Percentiles rank a stretch among this genome's conserved stretches.
Conservation (phyloP, 2,797 vertebrate species). For the Gymnocypris eckloni region DNA sequence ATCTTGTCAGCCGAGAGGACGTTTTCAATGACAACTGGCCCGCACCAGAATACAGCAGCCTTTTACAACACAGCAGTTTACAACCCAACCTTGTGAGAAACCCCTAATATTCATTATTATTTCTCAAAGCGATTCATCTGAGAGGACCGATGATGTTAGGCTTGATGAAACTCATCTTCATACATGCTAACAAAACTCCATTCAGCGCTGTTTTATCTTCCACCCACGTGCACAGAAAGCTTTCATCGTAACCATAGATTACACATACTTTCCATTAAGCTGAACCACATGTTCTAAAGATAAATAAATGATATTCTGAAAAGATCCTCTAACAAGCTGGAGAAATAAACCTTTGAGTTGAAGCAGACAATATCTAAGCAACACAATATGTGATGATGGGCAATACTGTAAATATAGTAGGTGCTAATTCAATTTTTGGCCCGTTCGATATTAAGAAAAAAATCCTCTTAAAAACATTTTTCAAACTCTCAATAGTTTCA, state of each 20-base stretch:
- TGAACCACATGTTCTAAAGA: neutral
- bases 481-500: neutral
- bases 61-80: conserved; percentile 47
- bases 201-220: conserved; percentile 15
- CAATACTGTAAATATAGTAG: neutral
- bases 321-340: neutral
- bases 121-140: conserved; percentile 14
- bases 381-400: neutral
- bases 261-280: neutral
- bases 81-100: conserved; percentile 22
- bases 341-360: conserved; percentile 3
- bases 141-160: conserved; percentile 20
- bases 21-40: conserved; percentile 76
- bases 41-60: conserved; percentile 60
- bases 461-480: neutral
- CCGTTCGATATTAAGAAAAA: neutral
- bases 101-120: conserved; percentile 10
- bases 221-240: neutral
- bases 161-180: conserved; percentile 29
- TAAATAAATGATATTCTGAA: conserved; percentile 2
- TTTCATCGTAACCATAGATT: neutral
- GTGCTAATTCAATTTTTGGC: neutral
- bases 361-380: neutral
- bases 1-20: conserved; percentile 79
- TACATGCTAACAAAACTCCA: conserved; percentile 16